Base-by-base conservation (phyloP, 2,797 vertebrate species). In the Molossus alvarezi region DNA sequence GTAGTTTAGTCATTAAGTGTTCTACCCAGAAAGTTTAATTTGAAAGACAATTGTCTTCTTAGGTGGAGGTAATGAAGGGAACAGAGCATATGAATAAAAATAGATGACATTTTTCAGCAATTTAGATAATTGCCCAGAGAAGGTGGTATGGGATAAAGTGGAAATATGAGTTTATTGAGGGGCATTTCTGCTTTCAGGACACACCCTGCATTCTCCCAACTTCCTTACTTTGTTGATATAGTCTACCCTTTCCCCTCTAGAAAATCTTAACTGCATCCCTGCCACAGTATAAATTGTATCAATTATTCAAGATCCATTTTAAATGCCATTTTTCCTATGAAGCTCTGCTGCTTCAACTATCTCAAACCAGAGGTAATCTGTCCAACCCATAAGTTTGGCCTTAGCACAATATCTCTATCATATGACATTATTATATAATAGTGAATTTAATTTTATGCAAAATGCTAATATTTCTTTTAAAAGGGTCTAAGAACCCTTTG, bases 381-480 rank as follows among this genome's bases (percentile, higher is more conserved):
- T 91, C 79, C 10, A 87, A 77, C 18, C 76, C 93, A 55, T 90
- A 80, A 96, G 90, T 92, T 57, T 93, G 51, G 65, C 48, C 60
- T 95, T 51, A 71, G 29, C 37, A 84, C 41, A 80, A 92, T 29
- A 1, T 62, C 69, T 87, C 64, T 72, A 73, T 65, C 75, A 87
- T 60, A 71, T 23, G 14, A 88, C 58, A 93, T 55, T 83, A 89
- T 41, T 77, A 48, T 45, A 17, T 77, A 93, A 92, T 25, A 91
- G 33, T 48, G 60, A 95, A 93, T 57, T 85, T 85, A 72, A 62
- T 81, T 94, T 95, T 91, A 76, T 72, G 41, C 67, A 94, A 88
- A 95, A 94, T 23, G 41, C 7, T 73, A 92, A 79, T 60, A 76
- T 89, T 86, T 96, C 48, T 75, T 94, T 96, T 73, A 73, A 84